These are phyloP conservation scores for Orius laevigatus DNA, from an alignment of 1,140 invertebrate genomes.

Conservation along the genomic window DNA sequence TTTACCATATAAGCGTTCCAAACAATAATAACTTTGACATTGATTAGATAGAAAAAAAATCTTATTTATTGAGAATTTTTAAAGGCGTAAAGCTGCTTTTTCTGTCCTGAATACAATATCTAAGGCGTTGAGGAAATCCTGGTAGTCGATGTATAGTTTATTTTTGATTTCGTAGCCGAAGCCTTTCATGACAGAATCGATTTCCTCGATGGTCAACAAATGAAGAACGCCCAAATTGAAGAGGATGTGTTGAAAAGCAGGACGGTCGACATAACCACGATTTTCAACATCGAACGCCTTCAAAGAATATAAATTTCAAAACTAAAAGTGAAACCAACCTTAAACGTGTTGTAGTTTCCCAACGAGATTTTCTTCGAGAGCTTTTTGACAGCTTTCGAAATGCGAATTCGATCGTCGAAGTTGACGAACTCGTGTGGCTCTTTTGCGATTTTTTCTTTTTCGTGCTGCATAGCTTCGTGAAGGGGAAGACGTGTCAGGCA, in stretches of 20 bases:
- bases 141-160: neutral
- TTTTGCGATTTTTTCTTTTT: neutral
- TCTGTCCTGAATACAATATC: conserved; percentile 3
- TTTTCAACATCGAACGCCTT: neutral
- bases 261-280: neutral
- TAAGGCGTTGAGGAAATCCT: neutral
- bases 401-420: neutral
- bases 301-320: neutral
- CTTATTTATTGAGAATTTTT: neutral
- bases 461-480: neutral
- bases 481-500: neutral
- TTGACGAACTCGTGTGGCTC: conserved; percentile 2
- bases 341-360: neutral
- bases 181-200: neutral
- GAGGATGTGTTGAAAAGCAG: neutral
- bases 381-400: conserved; percentile 1
- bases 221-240: conserved; percentile 1
- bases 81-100: conserved; percentile 1
- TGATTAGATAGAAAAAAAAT: too few species aligned
- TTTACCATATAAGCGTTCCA: too few species aligned
- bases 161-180: neutral
- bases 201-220: neutral
- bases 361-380: neutral
- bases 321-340: neutral
- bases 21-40: too few species aligned